These are phyloP conservation scores for Nasonia oneida DNA, from an alignment of 2,888 invertebrate genomes.

Conservation along the genomic window DNA sequence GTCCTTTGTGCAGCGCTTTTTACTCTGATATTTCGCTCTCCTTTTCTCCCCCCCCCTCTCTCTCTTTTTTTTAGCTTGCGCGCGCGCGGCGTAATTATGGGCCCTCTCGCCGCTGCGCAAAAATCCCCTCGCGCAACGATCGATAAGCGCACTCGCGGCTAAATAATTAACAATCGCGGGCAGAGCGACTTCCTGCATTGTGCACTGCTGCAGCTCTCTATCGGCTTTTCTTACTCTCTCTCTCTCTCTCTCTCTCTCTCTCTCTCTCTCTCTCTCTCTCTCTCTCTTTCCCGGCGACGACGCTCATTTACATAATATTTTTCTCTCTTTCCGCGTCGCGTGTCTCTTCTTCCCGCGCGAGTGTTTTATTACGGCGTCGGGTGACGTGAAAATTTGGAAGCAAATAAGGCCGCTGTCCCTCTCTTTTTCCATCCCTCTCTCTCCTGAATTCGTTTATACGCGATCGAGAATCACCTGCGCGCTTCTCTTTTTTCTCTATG, in stretches of 20 bases:
- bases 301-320: conserved; percentile 57
- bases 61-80: conserved; percentile 2
- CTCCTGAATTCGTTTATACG: conserved; percentile 30
- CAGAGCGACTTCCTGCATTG: background rate
- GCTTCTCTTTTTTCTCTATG: background rate
- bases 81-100: conserved; percentile 48
- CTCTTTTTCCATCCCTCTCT: background rate
- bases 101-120: conserved; percentile 12
- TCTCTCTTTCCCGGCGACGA: background rate
- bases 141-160: background rate
- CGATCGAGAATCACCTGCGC: background rate
- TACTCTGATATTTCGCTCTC: conserved; percentile 49
- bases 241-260: background rate
- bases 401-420: conserved; percentile 30
- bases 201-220: background rate
- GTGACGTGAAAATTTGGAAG: conserved; percentile 49
- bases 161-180: conserved; percentile 42
- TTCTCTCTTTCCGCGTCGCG: conserved; percentile 52
- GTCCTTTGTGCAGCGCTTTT: conserved; percentile 63
- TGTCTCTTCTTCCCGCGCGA: background rate
- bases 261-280: background rate
- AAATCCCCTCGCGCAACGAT: background rate
- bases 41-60: background rate
- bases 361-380: conserved; percentile 14
- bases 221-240: background rate